Evolutionary conservation across 92 coral and sea anemone genomes (phyloP), one percentile per base, ranked within the genome.

Genomic region (Phenganax stokvisi): DNA sequence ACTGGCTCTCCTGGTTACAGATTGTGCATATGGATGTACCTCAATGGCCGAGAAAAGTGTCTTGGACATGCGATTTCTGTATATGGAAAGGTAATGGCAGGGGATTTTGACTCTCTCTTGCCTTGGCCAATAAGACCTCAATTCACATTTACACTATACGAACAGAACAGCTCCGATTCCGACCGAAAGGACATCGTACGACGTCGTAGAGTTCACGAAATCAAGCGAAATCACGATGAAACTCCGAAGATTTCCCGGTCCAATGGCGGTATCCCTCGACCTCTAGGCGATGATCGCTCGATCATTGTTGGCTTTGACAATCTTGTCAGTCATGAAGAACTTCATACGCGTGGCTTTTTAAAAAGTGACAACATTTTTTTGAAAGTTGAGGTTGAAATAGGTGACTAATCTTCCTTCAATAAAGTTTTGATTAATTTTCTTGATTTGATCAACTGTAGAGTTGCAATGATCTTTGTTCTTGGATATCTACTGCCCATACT

Each of bases 91-190:
- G 96, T 96, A 71, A 83, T 89, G 88, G 74, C 73, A 71, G 97
- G 99, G 52, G 99, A 96, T 77, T 96, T 89, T 84, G 99, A 96
- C 90, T 84, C 97, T 37, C 74, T 92, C 67, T 87, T 96, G 73
- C 82, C 81, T 66, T 96, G 99, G 99, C 99, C 99, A 82, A 96
- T 96, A 80, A 92, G 87, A 83, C 99, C 99, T 9, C 92, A 86
- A 71, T 96, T 88, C 81, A 92, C 99, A 30, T 96, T 96, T 78
- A 77, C 84, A 73, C 83, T 96, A 44, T 78, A 92, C 57, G 96
- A 96, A 81, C 99, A 96, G 85, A 90, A 85, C 85, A 83, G 89
- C 79, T 90, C 87, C 81, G 83, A 73, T 9, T 90, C 88, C 44
- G 86, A 84, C 9, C 86, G 92, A 54, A 87, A 83, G 75, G 99